Base-by-base conservation (phyloP, 2,113 vertebrate species). In the Laticauda colubrina region DNA sequence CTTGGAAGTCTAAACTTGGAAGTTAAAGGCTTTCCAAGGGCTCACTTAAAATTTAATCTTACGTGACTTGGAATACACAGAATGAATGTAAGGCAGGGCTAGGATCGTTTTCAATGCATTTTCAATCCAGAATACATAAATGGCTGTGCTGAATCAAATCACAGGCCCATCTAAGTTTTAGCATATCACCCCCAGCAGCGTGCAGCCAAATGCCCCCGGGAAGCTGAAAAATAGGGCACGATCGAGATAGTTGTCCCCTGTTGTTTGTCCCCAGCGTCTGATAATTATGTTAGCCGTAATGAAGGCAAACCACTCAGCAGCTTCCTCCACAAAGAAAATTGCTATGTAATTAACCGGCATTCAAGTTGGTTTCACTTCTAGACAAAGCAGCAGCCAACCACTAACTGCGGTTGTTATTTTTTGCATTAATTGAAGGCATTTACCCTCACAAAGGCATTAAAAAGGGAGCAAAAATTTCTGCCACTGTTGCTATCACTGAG, bases 311-410 rank as follows among this genome's bases (percentile, higher is more conserved):
- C 4, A 81, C 81, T 90, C 89, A 90, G 88, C 55, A 53, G 88
- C 53, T 75, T 89, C 34, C 88, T 89, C 88, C 29, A 92, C 92
- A 87, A 87, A 93, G 89, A 69, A 87, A 90, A 86, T 87, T 64
- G 92, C 56, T 9, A n/a, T 87, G 89, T 90, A 93, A 93, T 93
- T 93, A 93, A 90, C 92, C 61, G 57, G 55, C 89, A 93, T 93
- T 93, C 92, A 90, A 93, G 89, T 86, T 23, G 45, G 92, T 86
- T 93, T 93, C 89, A 24, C 43, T 93, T 90, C 81, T n/a, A 93
- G 81, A 93, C 92, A 93, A 93, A 93, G 92, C 51, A 39, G 57
- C 89, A 90, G 89, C 89, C 61, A 93, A 55, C 89, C 56, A 64
- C 92, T 56, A 87, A 55, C 56, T 51, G 18, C 48, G 53, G n/a